Conservation (phyloP, 1,140 invertebrate genomes). For the Diorhabda sublineata region DNA sequence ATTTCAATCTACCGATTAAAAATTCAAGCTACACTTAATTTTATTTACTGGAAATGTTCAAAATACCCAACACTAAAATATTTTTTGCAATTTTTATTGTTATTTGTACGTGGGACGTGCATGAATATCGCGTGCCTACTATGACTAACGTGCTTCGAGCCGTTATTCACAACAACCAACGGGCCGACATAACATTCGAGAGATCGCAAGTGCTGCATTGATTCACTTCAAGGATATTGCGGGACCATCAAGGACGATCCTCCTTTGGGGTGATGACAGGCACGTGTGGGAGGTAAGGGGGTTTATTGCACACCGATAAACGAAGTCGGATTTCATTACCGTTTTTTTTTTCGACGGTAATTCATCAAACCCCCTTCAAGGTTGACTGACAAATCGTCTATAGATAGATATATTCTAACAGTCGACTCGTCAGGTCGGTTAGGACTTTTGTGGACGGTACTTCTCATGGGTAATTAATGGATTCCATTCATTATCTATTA, state of each 20-base stretch:
- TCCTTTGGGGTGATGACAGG: neutral
- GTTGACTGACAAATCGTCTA: neutral
- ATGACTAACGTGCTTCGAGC: slow-evolving; percentile 1
- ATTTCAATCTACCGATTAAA: too few species aligned
- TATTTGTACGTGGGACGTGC: neutral
- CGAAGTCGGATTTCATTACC: neutral
- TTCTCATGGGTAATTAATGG: too few species aligned
- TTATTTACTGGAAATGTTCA: too few species aligned
- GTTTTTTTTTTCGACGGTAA: neutral
- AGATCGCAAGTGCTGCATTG: slow-evolving; percentile 13
- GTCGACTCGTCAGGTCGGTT: too few species aligned
- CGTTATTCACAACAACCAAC: slow-evolving; percentile 4
- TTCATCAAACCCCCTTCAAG: neutral
- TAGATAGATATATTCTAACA: neutral
- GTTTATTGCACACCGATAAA: neutral
- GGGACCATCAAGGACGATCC: slow-evolving; percentile 4
- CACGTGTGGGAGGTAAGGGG: neutral
- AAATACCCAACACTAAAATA: too few species aligned
- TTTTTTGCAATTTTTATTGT: too few species aligned
- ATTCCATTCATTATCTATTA: too few species aligned
- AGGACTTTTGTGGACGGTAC: too few species aligned
- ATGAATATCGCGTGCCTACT: slow-evolving; percentile 3
- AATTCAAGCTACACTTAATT: too few species aligned
- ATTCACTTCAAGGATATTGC: slow-evolving; percentile 5
- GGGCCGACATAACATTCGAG: neutral